Percentiles rank a stretch among this genome's conserved stretches.
Evolutionary conservation across 2,888 invertebrate species (phyloP).

Genomic region (Tromatobia lineatoria): DNA sequence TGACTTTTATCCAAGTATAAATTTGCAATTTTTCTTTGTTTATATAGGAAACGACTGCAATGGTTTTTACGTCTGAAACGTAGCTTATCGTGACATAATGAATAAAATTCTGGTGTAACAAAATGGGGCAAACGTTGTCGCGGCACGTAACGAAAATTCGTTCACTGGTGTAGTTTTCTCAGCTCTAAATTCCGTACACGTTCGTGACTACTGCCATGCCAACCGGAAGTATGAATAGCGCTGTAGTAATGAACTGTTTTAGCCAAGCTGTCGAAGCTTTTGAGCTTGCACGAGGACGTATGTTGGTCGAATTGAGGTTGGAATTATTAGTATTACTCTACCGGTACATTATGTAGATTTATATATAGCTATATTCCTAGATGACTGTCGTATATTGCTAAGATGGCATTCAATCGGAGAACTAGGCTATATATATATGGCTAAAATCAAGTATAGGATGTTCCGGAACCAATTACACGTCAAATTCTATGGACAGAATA

Average conservation of each 20-base stretch:
- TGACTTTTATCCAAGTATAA: too few species aligned
- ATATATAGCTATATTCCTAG: not conserved
- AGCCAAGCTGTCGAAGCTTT: conserved; percentile 20
- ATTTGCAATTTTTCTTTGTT: too few species aligned
- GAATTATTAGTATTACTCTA: not conserved
- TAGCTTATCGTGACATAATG: not conserved
- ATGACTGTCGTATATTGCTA: not conserved
- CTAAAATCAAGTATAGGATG: not conserved
- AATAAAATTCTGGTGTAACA: not conserved
- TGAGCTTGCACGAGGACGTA: not conserved
- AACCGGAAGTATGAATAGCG: conserved; percentile 30
- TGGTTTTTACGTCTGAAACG: not conserved
- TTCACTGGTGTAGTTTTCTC: not conserved
- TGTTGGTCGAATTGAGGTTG: not conserved
- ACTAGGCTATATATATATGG: not conserved
- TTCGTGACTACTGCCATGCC: conserved; percentile 11
- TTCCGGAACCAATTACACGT: too few species aligned
- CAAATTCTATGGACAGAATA: too few species aligned
- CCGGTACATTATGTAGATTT: not conserved
- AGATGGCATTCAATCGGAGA: not conserved
- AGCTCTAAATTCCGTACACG: conserved; percentile 14
- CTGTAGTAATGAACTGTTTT: conserved; percentile 30
- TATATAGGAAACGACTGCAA: not conserved
- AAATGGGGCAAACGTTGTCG: not conserved
- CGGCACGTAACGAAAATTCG: conserved; percentile 30